These are phyloP conservation scores for Dynastes maya DNA, from an alignment of 2,888 invertebrate species.

Conservation along the genomic window DNA sequence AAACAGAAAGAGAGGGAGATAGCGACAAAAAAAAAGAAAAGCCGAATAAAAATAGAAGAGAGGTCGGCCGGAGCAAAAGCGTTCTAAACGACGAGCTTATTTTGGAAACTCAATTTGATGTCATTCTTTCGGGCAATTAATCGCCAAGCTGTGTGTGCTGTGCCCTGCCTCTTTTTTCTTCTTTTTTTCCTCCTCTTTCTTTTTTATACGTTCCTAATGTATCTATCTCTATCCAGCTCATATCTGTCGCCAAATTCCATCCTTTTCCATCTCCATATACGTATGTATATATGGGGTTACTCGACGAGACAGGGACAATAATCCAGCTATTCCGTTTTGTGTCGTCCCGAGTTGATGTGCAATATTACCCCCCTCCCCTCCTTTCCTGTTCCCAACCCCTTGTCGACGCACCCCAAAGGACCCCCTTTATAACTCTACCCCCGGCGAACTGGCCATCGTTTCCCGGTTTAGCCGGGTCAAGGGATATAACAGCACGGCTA, in stretches of 20 bases:
- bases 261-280: not conserved
- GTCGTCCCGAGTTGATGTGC: constrained; percentile 34
- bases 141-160: constrained; percentile 12
- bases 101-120: constrained; percentile 47
- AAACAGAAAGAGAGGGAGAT: too few species aligned
- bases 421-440: constrained; percentile 39
- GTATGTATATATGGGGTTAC: not conserved
- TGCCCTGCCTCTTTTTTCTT: constrained; percentile 25
- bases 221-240: not conserved
- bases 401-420: not conserved
- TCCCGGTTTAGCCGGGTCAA: too few species aligned
- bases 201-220: constrained; percentile 21
- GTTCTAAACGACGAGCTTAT: constrained; percentile 44
- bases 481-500: too few species aligned
- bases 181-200: constrained; percentile 30
- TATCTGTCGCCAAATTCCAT: not conserved
- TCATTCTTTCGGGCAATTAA: constrained; percentile 47
- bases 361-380: constrained; percentile 16
- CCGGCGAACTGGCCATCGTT: constrained; percentile 21
- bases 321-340: constrained; percentile 44
- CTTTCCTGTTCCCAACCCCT: not conserved
- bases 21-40: constrained; percentile 22
- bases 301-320: constrained; percentile 43
- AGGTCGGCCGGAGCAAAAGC: constrained; percentile 23
- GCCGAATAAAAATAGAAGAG: constrained; percentile 41